phyloP scores from a whole-genome alignment of 2,888 invertebrate species.

The Pyrrhia umbra region DNA sequence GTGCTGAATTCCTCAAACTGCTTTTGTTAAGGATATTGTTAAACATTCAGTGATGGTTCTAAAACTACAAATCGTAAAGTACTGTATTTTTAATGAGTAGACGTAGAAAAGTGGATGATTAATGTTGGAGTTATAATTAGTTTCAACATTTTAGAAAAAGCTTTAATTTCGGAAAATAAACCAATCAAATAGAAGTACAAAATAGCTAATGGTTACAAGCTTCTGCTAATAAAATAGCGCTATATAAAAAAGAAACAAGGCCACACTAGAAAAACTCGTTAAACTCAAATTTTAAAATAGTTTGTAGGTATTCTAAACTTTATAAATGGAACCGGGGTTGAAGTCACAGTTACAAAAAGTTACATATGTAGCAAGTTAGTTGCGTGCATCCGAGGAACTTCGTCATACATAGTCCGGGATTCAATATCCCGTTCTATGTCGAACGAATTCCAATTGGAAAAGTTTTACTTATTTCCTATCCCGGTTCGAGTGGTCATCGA shows the following conservation, averaged over 20 bases:
- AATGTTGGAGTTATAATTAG: no score
- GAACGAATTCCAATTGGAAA: conserved; percentile 71
- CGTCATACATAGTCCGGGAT: conserved; percentile 44
- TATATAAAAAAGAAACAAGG: conserved; percentile 10
- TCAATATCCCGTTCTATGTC: conserved; percentile 62
- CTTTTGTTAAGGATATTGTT: neutral
- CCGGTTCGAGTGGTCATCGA: conserved; percentile 42
- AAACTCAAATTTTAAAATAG: conserved; percentile 5
- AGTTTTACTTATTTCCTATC: conserved; percentile 58
- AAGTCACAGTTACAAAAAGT: conserved; percentile 47
- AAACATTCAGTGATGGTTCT: neutral
- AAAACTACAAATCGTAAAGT: neutral
- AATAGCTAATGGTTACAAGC: no score
- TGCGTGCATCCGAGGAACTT: conserved; percentile 41
- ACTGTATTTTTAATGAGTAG: neutral
- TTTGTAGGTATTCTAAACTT: conserved; percentile 21
- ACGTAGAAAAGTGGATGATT: neutral
- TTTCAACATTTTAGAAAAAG: no score
- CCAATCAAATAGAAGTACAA: no score
- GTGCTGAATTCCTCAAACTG: conserved; percentile 15
- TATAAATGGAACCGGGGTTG: conserved; percentile 34
- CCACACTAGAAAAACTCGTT: conserved; percentile 19
- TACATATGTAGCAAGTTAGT: conserved; percentile 46
- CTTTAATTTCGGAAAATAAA: no score
- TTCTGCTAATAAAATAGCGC: no score